phyloP scores from a whole-genome alignment of 2,113 vertebrate genomes.

The Coregonus clupeaformis region DNA sequence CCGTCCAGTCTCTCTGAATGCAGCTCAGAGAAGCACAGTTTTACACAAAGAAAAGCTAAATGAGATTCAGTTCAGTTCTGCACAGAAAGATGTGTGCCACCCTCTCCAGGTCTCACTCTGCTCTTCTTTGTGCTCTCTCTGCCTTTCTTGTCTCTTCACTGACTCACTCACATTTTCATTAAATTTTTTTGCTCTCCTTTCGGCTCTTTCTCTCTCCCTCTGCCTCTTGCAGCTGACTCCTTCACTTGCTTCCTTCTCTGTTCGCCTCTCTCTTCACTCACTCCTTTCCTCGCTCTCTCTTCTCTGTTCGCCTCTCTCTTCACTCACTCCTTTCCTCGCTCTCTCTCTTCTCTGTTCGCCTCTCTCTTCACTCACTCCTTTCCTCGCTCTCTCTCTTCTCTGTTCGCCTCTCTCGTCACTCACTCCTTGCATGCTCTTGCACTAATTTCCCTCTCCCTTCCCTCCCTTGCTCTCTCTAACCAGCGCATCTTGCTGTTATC shows the following conservation, averaged over 20 bases:
- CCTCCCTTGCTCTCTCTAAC: background rate
- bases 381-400: no score
- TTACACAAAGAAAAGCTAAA: background rate
- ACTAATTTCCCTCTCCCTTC: conserved; percentile 1
- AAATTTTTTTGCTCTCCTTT: background rate
- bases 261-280: no score
- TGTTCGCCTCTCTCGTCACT: no score
- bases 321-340: no score
- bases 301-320: background rate
- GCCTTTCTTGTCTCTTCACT: background rate
- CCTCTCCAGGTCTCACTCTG: background rate
- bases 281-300: background rate
- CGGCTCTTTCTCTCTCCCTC: background rate
- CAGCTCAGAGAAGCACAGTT: background rate
- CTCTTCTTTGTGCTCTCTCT: background rate
- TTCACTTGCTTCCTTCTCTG: no score
- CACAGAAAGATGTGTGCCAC: background rate
- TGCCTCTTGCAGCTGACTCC: background rate
- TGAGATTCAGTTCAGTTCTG: background rate
- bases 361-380: no score
- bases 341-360: no score
- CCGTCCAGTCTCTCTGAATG: background rate
- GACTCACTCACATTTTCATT: background rate
- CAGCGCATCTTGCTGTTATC: background rate
- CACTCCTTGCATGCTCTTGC: background rate